Evolutionary conservation across 2,797 vertebrate species (phyloP).

Genomic region (Danio aesculapii): DNA sequence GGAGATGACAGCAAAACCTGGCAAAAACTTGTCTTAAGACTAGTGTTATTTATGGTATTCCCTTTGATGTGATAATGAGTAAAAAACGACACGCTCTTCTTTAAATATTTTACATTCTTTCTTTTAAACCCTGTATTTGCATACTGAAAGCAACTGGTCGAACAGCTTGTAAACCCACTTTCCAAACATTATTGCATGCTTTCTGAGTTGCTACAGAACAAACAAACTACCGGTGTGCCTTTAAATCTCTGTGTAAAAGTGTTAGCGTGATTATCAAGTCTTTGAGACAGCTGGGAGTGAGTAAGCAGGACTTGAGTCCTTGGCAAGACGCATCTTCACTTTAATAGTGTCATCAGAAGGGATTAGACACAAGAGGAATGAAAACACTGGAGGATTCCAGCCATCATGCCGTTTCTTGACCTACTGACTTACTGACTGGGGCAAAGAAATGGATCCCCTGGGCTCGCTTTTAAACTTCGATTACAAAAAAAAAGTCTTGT

Average conservation of each 20-base stretch:
- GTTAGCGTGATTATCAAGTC: constrained; percentile 23
- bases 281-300: constrained; percentile 17
- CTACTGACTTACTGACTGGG: constrained; percentile 54
- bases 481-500: not conserved
- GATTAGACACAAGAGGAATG: constrained; percentile 65
- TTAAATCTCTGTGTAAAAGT: constrained; percentile 7
- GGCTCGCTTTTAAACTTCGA: constrained; percentile 17
- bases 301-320: constrained; percentile 49
- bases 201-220: not conserved
- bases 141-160: not conserved
- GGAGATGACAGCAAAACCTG: not conserved
- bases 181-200: not conserved
- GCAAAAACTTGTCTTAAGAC: constrained; percentile 4
- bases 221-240: not conserved
- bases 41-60: not conserved
- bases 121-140: not conserved
- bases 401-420: constrained; percentile 62
- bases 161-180: not conserved
- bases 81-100: not conserved
- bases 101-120: not conserved
- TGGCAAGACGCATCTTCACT: constrained; percentile 58
- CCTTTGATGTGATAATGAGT: constrained; percentile 10
- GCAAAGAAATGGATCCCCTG: constrained; percentile 18
- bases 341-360: constrained; percentile 67
- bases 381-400: constrained; percentile 63